Evolutionary conservation across 2,888 invertebrate species (phyloP).

Genomic region (Campopleginae sp.): DNA sequence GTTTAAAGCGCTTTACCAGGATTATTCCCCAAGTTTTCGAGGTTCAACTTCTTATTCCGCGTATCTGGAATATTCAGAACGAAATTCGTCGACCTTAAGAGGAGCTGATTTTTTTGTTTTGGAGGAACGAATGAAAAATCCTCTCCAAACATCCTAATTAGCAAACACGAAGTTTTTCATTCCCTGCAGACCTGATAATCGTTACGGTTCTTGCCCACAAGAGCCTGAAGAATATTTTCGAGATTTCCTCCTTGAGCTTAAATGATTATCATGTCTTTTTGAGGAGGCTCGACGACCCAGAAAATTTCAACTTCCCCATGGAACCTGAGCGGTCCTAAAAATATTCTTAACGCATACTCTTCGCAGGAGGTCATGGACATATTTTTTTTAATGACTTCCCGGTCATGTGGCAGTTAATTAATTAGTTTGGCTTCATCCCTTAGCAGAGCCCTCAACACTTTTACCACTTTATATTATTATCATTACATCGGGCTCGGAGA

Average conservation of each 20-base stretch:
- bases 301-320: no score
- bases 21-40: background rate
- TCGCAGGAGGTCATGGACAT: background rate
- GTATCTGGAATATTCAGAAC: background rate
- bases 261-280: no score
- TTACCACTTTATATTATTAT: conserved; percentile 52
- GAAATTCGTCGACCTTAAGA: background rate
- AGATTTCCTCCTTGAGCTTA: no score
- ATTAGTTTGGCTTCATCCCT: conserved; percentile 53
- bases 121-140: background rate
- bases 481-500: conserved; percentile 45
- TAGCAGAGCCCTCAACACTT: conserved; percentile 50
- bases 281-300: no score
- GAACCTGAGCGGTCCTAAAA: no score
- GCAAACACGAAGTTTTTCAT: background rate
- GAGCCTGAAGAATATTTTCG: no score
- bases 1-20: background rate
- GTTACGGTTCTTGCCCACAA: no score
- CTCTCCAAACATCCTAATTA: background rate
- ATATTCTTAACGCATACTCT: no score
- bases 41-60: background rate
- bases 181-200: background rate
- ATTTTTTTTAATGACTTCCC: conserved; percentile 2
- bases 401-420: conserved; percentile 42
- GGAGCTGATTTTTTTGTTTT: background rate